These are phyloP conservation scores for Drosophila kuntzei DNA, from an alignment of 2,888 invertebrate species.

Conservation along the genomic window DNA sequence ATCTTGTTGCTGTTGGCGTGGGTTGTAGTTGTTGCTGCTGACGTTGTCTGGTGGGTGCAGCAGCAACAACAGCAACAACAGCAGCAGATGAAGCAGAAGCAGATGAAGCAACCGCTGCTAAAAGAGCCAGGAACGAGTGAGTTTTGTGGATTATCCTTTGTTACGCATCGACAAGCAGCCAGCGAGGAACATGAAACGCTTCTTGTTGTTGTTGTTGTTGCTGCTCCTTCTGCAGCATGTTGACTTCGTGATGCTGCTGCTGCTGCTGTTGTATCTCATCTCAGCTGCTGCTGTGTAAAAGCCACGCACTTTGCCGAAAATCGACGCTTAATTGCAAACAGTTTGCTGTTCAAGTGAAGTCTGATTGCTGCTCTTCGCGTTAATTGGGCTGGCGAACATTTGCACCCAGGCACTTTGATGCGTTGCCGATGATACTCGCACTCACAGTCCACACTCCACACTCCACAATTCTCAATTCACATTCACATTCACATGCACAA, in stretches of 20 bases:
- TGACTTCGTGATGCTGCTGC: conserved; percentile 31
- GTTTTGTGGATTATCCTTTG: conserved; percentile 75
- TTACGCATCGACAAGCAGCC: conserved; percentile 75
- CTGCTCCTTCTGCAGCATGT: conserved; percentile 22
- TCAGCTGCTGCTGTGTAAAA: conserved; percentile 23
- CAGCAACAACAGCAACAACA: conserved; percentile 46
- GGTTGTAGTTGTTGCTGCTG: conserved; percentile 48
- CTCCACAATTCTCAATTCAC: not conserved
- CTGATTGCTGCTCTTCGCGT: conserved; percentile 53
- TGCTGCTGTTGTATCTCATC: conserved; percentile 21
- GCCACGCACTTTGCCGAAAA: conserved; percentile 72
- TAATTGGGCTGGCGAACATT: conserved; percentile 77
- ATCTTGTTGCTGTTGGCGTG: conserved; percentile 39
- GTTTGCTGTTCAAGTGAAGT: conserved; percentile 54
- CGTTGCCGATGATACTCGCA: conserved; percentile 72
- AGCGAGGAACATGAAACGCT: conserved; percentile 57
- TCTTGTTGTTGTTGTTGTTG: conserved; percentile 29
- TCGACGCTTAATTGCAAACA: conserved; percentile 71
- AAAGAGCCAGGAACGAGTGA: conserved; percentile 40
- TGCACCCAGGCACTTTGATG: conserved; percentile 74
- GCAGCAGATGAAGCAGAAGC: conserved; percentile 33
- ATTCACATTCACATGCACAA: conserved; percentile 11
- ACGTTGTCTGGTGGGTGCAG: conserved; percentile 68
- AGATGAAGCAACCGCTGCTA: conserved; percentile 47
- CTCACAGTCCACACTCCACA: conserved; percentile 8